phyloP scores from a whole-genome alignment of 1,140 invertebrate genomes.

The Drosophila obscura region DNA sequence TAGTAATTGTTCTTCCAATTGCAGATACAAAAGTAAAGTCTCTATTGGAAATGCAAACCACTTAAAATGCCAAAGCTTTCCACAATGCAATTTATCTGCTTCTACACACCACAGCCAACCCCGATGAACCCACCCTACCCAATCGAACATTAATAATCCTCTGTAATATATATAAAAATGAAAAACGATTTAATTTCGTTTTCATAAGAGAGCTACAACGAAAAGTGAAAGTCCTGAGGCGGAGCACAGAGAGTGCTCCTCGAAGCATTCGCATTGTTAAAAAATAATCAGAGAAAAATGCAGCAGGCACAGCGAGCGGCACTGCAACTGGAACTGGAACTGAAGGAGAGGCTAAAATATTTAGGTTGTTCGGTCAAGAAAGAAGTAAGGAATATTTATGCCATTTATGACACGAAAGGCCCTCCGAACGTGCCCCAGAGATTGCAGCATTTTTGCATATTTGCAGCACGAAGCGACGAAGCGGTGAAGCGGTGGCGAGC shows the following conservation, averaged over 20 bases:
- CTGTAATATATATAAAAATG: slow-evolving; percentile 61
- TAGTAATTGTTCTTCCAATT: not conserved
- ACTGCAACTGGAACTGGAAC: slow-evolving; percentile 5
- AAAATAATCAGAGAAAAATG: slow-evolving; percentile 27
- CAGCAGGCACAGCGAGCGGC: slow-evolving; percentile 1
- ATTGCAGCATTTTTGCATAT: slow-evolving; percentile 76
- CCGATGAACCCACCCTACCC: not conserved
- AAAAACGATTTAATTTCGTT: slow-evolving; percentile 80
- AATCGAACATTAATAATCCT: slow-evolving; percentile 25
- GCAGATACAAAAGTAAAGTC: slow-evolving; percentile 1
- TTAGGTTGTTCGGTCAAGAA: slow-evolving; percentile 77
- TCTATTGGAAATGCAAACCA: too few species aligned
- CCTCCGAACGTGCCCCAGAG: slow-evolving; percentile 73
- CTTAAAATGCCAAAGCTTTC: too few species aligned
- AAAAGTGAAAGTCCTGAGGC: slow-evolving; percentile 66
- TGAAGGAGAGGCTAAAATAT: slow-evolving; percentile 46
- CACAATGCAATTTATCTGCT: not conserved
- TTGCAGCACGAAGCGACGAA: slow-evolving; percentile 67
- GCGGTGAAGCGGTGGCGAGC: slow-evolving; percentile 1
- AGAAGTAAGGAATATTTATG: slow-evolving; percentile 72
- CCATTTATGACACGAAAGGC: slow-evolving; percentile 82
- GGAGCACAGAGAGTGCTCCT: too few species aligned
- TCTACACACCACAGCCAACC: not conserved
- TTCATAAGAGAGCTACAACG: slow-evolving; percentile 40
- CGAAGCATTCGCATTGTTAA: slow-evolving; percentile 56